Base-by-base conservation (phyloP, 2,888 invertebrate genomes). In the Neria commutata region DNA sequence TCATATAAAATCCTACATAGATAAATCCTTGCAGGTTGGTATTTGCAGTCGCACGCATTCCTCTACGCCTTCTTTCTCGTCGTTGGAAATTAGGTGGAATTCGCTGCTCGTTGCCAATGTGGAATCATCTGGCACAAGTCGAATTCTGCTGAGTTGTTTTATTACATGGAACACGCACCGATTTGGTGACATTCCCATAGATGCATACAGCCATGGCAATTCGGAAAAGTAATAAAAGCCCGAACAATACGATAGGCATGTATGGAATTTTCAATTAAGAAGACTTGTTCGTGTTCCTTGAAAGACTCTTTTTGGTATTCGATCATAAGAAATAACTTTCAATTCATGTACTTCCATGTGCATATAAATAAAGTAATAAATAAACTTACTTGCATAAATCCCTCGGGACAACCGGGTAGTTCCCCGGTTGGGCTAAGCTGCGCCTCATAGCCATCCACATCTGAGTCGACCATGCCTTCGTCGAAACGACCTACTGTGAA, bases 401-500 rank as follows among this genome's bases (percentile, higher is more conserved):
- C 94, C 79, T 93, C 93, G 14, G 92, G 92, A 80, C 94, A 94
- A 69, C 91, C 92, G 73, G 91, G 87, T 65, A 86, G 78, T 60
- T 87, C 89, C 49, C 89, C 87, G 34, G 78, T 75, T 49, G 82
- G 79, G 69, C 77, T 81, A 49, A 81, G 74, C 74, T 77, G 81
- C 60, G 79, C 72, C 66, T 82, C 82, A 63, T 79, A 79, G 62
- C 82, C 79, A 67, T 82, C 82, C 61, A 77, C 70, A 69, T 82
- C 82, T 34, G 79, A 76, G 68, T 82, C 81, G 56, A 81, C 80
- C 76, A 81, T 76, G 62, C 87, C 86, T 53, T 89, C 84, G 76
- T 91, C 91, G 81, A 92, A 90, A 52, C 91, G 87, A 2, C 94
- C 94, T 70, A 94, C 89, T 75, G 90, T 90, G 84, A 94, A 94